These are phyloP conservation scores for Drosophila seclusa DNA, from an alignment of 2,888 invertebrate genomes.

Conservation along the genomic window DNA sequence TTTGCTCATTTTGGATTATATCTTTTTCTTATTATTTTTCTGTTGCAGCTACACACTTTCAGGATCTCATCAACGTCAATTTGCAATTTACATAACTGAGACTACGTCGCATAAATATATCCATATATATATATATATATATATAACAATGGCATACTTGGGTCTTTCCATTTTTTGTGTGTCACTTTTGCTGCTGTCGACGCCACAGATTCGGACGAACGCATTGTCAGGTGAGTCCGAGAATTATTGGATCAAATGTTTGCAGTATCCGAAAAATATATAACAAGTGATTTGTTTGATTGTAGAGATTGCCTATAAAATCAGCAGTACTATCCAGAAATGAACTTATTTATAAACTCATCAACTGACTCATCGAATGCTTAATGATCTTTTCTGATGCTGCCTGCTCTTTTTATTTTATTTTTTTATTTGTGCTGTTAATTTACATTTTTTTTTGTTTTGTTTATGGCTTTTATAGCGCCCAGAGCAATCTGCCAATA, in stretches of 20 bases:
- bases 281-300: constrained; percentile 16
- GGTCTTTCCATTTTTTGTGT: constrained; percentile 14
- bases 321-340: constrained; percentile 32
- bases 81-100: constrained; percentile 38
- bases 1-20: constrained; percentile 28
- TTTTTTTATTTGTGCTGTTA: background rate
- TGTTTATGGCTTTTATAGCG: constrained; percentile 44
- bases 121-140: background rate
- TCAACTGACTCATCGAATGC: constrained; percentile 52
- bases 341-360: constrained; percentile 62
- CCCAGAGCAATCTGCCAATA: constrained; percentile 38
- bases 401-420: background rate
- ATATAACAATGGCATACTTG: constrained; percentile 26
- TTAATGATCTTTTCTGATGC: constrained; percentile 45
- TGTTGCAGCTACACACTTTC: constrained; percentile 43
- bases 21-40: background rate
- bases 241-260: constrained; percentile 12
- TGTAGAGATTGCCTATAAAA: constrained; percentile 23
- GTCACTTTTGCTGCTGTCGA: constrained; percentile 10
- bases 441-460: constrained; percentile 10
- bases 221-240: constrained; percentile 51
- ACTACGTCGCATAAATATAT: constrained; percentile 14
- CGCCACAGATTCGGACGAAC: background rate
- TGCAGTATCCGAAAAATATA: constrained; percentile 20
- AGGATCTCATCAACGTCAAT: constrained; percentile 57